Conservation (phyloP, 1,140 invertebrate species). For the Triops cancriformis region DNA sequence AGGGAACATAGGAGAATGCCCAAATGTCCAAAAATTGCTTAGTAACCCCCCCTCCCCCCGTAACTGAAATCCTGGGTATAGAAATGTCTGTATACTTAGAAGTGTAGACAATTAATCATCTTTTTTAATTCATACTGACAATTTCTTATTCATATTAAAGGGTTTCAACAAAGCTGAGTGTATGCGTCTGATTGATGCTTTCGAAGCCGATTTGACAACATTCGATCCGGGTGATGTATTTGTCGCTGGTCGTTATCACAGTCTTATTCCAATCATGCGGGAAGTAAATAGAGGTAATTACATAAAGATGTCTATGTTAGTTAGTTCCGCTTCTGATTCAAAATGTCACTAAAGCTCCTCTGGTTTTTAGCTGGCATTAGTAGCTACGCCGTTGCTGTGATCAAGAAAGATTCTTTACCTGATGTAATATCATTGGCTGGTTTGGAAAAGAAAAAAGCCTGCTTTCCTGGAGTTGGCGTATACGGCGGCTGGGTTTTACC, state of each 20-base stretch:
- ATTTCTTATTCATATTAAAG: no score
- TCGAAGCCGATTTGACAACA: constrained; percentile 71
- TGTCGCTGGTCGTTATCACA: constrained; percentile 82
- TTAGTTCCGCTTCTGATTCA: not conserved
- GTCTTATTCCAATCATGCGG: constrained; percentile 79
- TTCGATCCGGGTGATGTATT: constrained; percentile 90
- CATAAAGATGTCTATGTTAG: no score
- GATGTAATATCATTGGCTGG: constrained; percentile 55
- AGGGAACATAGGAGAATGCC: no score
- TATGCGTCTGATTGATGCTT: constrained; percentile 63
- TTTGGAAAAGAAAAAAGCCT: constrained; percentile 67
- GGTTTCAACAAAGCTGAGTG: constrained; percentile 72
- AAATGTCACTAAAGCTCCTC: constrained; percentile 15
- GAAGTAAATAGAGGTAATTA: constrained; percentile 40
- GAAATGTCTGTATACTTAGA: no score
- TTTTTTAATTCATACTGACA: no score
- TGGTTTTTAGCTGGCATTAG: constrained; percentile 28
- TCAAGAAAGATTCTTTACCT: constrained; percentile 56
- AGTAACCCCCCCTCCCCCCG: no score
- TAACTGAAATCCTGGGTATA: no score
- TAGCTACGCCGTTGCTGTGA: constrained; percentile 72
- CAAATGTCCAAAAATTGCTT: no score
- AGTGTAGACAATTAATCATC: no score
- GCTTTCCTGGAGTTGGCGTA: constrained; percentile 82
- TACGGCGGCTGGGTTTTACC: constrained; percentile 46